phyloP scores from a whole-genome alignment of 2,888 invertebrate genomes.

The Dermolepida albohirtum region DNA sequence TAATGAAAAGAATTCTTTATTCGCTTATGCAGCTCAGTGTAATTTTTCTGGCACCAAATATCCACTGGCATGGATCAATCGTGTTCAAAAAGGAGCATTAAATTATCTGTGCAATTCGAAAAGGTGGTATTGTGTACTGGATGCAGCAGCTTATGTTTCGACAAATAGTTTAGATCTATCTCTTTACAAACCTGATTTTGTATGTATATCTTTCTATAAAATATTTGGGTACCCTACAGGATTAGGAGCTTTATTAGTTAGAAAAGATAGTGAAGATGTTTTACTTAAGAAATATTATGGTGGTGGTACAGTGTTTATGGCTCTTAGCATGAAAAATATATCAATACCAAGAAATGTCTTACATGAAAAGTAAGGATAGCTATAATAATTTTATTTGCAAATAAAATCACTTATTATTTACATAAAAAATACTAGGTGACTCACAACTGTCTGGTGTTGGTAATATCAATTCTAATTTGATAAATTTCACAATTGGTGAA shows the following conservation, averaged over 20 bases:
- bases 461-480: no score
- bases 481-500: no score
- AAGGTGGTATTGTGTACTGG: conserved; percentile 82
- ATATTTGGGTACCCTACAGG: conserved; percentile 97
- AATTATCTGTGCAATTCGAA: conserved; percentile 62
- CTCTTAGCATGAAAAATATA: conserved; percentile 77
- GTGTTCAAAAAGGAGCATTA: conserved; percentile 72
- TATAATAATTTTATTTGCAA: no score
- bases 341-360: conserved; percentile 77
- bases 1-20: conserved; percentile 69
- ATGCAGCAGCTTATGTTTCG: conserved; percentile 86
- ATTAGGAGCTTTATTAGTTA: conserved; percentile 87
- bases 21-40: conserved; percentile 92
- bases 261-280: conserved; percentile 71
- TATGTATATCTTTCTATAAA: conserved; percentile 95
- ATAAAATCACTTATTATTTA: no score
- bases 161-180: conserved; percentile 83
- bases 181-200: conserved; percentile 84
- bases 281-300: conserved; percentile 87
- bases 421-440: no score
- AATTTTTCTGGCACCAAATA: conserved; percentile 96
- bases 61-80: conserved; percentile 78
- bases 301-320: conserved; percentile 92
- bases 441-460: no score
- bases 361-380: conserved; percentile 76